A percentile compares a stretch with the other conserved stretches of the same genome.
phyloP scores from a whole-genome alignment of 2,797 vertebrate genomes.

The Phoeniculus purpureus region DNA sequence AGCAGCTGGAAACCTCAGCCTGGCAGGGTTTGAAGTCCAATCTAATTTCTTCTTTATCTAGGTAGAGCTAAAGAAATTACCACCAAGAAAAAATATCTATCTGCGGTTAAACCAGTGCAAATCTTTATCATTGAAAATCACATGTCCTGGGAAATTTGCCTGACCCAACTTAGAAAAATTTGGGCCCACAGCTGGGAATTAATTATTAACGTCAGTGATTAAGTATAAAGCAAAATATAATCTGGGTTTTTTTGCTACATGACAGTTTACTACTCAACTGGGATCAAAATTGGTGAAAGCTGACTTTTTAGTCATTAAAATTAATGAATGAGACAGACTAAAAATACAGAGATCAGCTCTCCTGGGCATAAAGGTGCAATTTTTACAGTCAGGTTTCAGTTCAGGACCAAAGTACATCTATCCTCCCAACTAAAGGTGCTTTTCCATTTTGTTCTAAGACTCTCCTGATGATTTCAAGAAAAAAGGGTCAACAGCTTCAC shows the following conservation, averaged over 20 bases:
- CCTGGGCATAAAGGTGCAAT: neutral
- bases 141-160: neutral
- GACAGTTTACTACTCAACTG: neutral
- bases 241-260: neutral
- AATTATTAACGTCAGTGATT: neutral
- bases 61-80: neutral
- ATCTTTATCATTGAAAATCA: neutral
- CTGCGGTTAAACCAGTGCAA: neutral
- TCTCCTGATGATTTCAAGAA: neutral
- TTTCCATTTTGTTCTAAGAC: neutral
- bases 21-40: neutral
- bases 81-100: neutral
- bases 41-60: neutral
- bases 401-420: slow-evolving; percentile 19
- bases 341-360: neutral
- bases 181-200: neutral
- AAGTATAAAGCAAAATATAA: slow-evolving; percentile 16
- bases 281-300: neutral
- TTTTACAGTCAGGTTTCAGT: neutral
- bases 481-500: neutral
- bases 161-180: neutral
- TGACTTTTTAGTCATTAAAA: neutral
- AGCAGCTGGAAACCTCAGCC: neutral
- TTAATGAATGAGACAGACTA: neutral
- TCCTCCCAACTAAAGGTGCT: neutral